These are phyloP conservation scores for Cosmopolites sordidus DNA, from an alignment of 2,888 invertebrate species.

Conservation along the genomic window DNA sequence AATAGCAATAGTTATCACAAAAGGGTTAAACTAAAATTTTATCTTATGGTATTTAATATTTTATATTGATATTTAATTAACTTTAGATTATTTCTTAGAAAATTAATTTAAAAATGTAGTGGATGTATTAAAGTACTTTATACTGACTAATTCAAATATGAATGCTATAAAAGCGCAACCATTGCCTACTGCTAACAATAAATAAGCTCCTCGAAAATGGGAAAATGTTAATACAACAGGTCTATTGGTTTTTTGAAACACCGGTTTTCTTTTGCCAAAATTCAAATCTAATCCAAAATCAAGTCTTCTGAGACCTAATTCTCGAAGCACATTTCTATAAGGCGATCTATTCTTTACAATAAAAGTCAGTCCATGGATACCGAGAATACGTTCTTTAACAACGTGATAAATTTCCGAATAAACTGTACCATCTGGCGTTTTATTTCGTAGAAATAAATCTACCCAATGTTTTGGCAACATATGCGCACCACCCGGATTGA, in stretches of 20 bases:
- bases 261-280: constrained; percentile 7
- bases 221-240: not conserved
- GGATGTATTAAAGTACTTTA: too few relatives aligned
- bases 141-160: not conserved
- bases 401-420: constrained; percentile 18
- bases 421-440: constrained; percentile 4
- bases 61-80: too few relatives aligned
- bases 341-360: constrained; percentile 11
- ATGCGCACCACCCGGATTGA: not conserved
- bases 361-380: constrained; percentile 4
- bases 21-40: too few relatives aligned
- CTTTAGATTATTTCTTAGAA: too few relatives aligned
- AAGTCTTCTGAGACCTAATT: constrained; percentile 3
- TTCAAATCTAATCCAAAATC: constrained; percentile 11
- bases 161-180: not conserved
- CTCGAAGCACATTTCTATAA: not conserved
- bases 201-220: not conserved
- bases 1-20: too few relatives aligned
- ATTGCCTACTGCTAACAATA: not conserved
- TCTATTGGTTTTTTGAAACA: not conserved
- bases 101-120: too few relatives aligned
- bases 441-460: constrained; percentile 4
- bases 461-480: constrained; percentile 5
- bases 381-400: constrained; percentile 9
- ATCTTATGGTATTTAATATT: too few relatives aligned